A percentile compares a stretch with the other conserved stretches of the same genome.
These are phyloP conservation scores for Heterotis niloticus DNA, from an alignment of 2,113 vertebrate species.

Conservation along the genomic window DNA sequence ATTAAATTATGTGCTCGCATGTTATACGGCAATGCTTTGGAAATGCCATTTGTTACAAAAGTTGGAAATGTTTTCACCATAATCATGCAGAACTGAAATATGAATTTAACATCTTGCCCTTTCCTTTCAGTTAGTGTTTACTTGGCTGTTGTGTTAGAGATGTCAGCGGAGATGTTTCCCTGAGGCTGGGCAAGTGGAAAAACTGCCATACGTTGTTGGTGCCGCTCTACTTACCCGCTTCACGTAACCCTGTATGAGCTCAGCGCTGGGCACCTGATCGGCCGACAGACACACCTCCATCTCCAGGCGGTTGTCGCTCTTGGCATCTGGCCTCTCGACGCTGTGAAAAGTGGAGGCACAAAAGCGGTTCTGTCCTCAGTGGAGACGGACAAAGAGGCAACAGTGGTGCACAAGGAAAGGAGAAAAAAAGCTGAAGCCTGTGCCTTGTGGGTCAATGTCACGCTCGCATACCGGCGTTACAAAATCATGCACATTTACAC, in stretches of 20 bases:
- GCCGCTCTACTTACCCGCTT: constrained; percentile 76
- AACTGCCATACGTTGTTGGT: not conserved
- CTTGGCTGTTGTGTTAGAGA: not conserved
- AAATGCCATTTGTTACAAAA: not conserved
- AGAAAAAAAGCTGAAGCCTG: no score
- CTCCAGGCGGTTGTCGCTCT: constrained; percentile 74
- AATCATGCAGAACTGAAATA: not conserved
- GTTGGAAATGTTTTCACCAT: not conserved
- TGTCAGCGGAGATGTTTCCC: not conserved
- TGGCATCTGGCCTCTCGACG: constrained; percentile 57
- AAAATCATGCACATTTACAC: no score
- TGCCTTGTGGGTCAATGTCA: no score
- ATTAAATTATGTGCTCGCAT: not conserved
- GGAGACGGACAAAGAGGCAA: not conserved
- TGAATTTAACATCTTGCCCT: not conserved
- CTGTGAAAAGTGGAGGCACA: constrained; percentile 41
- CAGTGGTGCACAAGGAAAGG: no score
- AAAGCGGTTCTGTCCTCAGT: constrained; percentile 26
- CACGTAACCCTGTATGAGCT: constrained; percentile 85
- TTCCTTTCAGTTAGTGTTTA: not conserved
- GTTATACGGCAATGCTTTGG: not conserved
- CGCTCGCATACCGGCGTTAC: no score
- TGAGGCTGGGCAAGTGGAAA: not conserved
- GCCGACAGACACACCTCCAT: constrained; percentile 80
- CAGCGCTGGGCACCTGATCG: constrained; percentile 73